Evolutionary conservation across 2,797 vertebrate species (phyloP).

Genomic region (Liasis olivaceus): DNA sequence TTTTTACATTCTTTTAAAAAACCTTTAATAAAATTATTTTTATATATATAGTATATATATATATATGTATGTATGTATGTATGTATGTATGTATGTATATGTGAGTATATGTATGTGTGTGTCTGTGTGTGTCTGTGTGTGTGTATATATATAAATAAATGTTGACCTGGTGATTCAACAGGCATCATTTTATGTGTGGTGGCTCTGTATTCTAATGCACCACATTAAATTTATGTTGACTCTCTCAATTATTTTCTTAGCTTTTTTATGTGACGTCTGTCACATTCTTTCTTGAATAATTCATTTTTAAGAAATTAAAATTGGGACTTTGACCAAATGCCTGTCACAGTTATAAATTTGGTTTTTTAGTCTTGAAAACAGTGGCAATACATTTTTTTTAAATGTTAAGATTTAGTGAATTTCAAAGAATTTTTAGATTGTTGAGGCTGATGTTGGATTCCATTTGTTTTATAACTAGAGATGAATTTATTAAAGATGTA

Average conservation of each 20-base stretch:
- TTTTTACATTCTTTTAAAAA: too few relatives aligned
- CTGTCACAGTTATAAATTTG: not conserved
- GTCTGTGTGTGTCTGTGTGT: too few relatives aligned
- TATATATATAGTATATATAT: too few relatives aligned
- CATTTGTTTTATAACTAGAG: not conserved
- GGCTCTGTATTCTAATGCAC: not conserved
- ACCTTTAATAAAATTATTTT: too few relatives aligned
- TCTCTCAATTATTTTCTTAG: not conserved
- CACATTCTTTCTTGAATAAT: not conserved
- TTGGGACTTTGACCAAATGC: not conserved
- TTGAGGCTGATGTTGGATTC: not conserved
- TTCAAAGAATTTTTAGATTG: not conserved
- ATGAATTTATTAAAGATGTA: not conserved
- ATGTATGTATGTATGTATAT: too few relatives aligned
- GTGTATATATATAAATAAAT: not conserved
- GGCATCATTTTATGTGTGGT: not conserved
- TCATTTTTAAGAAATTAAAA: not conserved
- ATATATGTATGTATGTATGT: too few relatives aligned
- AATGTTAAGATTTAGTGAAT: not conserved
- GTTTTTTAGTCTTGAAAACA: not conserved
- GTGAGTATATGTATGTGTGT: too few relatives aligned
- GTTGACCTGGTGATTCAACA: not conserved
- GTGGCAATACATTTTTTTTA: not conserved
- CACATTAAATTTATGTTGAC: not conserved
- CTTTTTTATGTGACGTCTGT: not conserved